A percentile compares a stretch with the other conserved stretches of the same genome.
Conservation (phyloP, 2,797 vertebrate genomes). For the Scarus forsteni region DNA sequence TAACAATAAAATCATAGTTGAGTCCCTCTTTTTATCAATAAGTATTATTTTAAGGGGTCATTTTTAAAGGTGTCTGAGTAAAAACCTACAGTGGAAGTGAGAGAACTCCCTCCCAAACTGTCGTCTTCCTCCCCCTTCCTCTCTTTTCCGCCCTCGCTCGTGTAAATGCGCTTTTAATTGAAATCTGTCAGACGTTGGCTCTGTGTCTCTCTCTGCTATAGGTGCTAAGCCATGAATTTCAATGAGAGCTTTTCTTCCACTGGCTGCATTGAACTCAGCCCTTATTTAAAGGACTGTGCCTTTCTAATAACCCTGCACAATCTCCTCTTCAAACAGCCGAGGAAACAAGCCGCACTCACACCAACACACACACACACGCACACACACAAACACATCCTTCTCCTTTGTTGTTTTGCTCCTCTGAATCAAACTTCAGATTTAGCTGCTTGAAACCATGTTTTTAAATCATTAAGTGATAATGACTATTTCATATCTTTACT, state of each 20-base stretch:
- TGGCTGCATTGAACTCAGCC: conserved; percentile 72
- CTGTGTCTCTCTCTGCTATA: conserved; percentile 74
- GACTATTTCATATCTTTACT: too few relatives aligned
- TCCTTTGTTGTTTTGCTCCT: conserved; percentile 26
- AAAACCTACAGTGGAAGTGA: neutral
- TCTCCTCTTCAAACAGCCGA: conserved; percentile 80
- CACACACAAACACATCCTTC: conserved; percentile 12
- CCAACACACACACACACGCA: conserved; percentile 27
- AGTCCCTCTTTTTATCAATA: too few relatives aligned
- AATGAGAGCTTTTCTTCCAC: conserved; percentile 84
- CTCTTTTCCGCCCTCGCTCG: conserved; percentile 58
- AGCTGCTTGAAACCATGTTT: neutral
- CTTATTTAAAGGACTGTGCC: conserved; percentile 76
- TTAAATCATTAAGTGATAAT: too few relatives aligned
- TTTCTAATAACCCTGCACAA: conserved; percentile 77
- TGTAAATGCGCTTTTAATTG: conserved; percentile 89
- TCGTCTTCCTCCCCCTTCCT: conserved; percentile 4
- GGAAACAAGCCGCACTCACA: conserved; percentile 22
- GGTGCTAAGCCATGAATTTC: conserved; percentile 90
- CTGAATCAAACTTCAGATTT: conserved; percentile 18
- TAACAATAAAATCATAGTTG: too few relatives aligned
- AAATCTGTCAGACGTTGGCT: conserved; percentile 82
- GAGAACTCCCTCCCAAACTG: neutral
- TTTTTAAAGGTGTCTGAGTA: too few relatives aligned
- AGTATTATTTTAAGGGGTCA: too few relatives aligned